Percentiles rank a stretch among this genome's conserved stretches.
Evolutionary conservation across 2,113 vertebrate genomes (phyloP).

Genomic region (Alligator sinensis): DNA sequence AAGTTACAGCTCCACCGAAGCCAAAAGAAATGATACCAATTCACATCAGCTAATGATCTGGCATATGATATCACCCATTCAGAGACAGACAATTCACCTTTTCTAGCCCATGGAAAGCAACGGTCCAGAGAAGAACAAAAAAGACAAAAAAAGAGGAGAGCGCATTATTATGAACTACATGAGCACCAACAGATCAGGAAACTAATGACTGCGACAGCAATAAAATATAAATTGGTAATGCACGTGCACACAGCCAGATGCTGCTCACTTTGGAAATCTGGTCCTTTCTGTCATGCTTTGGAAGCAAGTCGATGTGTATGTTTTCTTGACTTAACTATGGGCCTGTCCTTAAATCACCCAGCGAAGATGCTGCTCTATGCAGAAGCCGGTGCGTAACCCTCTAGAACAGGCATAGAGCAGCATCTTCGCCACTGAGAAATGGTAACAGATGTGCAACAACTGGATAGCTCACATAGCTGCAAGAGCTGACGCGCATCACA

Average conservation of each 20-base stretch:
- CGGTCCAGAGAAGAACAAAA: not conserved
- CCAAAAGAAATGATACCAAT: not conserved
- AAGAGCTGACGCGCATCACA: not conserved
- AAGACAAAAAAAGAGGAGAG: not conserved
- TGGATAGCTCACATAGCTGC: not conserved
- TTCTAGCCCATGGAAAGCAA: not conserved
- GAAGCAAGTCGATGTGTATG: not conserved
- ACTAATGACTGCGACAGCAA: not conserved
- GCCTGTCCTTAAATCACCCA: not conserved
- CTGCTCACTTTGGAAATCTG: not conserved
- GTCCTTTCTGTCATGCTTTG: not conserved
- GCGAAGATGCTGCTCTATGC: not conserved
- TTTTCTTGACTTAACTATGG: not conserved
- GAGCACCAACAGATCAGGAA: not conserved
- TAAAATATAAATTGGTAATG: constrained; percentile 3
- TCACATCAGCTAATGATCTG: not conserved
- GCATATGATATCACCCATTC: not conserved
- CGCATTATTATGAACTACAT: constrained; percentile 2
- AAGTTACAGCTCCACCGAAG: too few species aligned
- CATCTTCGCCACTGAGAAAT: too few species aligned
- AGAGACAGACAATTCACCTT: constrained; percentile 25
- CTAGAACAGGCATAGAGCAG: not conserved
- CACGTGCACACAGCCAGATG: not conserved
- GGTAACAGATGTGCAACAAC: not conserved
- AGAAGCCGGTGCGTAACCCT: not conserved